Evolutionary conservation across 2,797 vertebrate species (phyloP), one percentile per base, ranked within the genome.

Genomic region (Acridotheres tristis): DNA sequence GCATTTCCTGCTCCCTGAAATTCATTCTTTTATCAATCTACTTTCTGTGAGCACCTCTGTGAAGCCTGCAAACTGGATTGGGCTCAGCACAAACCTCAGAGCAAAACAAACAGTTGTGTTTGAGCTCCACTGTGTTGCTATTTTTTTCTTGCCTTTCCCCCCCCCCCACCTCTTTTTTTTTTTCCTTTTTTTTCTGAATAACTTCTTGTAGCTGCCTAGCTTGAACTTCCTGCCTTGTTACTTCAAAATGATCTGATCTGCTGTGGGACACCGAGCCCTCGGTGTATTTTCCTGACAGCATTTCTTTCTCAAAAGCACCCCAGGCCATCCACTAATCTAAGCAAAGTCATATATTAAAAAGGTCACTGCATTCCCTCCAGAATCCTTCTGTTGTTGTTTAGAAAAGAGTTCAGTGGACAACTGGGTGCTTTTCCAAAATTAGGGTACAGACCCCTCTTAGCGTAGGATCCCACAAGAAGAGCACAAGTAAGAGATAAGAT

Each of bases 151-250:
- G 69, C 10, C 22, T 40, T 45, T 21, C 18, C 8, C 11, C 7
- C 4, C 9, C 3, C 14, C 40, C 3, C 40, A 12, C 40, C 40
- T 12, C 40, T 38, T 36, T 47, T 21, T 8, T 20, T 10, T 4
- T 27, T 50, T 34, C 25, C 29, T 12, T 3, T 43, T 54, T 59
- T 76, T 76, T 5, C 45, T 92, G 40, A n/a, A 38, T 90, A 47
- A 69, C 68, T 74, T 73, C 51, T 80, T 80, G 43, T 74, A 57
- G 34, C 34, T 2, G 3, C 78, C 61, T 85, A 48, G 69, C 42
- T 91, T 92, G 85, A 94, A 81, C 62, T 91, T 94, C 91, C 89
- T 93, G 69, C 29, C 61, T 66, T 38, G 40, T 68, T 84, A 45
- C 89, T 78, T 80, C 58, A 91, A 93, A 86, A 91, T 1, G 1